Percentiles rank a stretch among this genome's conserved stretches.
These are phyloP conservation scores for Polydrusus tereticollis DNA, from an alignment of 2,888 invertebrate species.

Conservation along the genomic window DNA sequence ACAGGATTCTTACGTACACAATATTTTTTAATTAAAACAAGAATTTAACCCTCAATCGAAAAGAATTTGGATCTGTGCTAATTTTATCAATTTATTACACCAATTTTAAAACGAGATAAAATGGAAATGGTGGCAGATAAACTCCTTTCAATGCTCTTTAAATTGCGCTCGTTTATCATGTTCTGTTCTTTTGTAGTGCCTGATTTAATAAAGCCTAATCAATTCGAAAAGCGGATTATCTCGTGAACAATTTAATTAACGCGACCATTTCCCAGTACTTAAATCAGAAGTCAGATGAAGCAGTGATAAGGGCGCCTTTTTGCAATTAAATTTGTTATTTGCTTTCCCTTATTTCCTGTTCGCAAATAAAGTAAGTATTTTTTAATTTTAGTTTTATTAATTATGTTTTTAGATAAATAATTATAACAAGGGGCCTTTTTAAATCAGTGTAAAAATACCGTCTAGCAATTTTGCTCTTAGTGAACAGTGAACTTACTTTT, in stretches of 20 bases:
- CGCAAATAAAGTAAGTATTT: neutral
- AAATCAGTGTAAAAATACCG: too few species aligned
- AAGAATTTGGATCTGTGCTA: too few species aligned
- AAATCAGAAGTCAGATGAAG: slow-evolving; percentile 14
- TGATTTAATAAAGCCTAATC: slow-evolving; percentile 20
- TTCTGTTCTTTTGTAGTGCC: slow-evolving; percentile 18
- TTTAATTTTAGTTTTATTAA: neutral
- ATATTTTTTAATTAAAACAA: too few species aligned
- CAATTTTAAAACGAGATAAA: neutral
- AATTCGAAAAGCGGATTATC: slow-evolving; percentile 19
- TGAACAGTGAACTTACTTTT: too few species aligned
- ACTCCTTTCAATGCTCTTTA: slow-evolving; percentile 5
- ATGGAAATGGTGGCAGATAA: slow-evolving; percentile 5
- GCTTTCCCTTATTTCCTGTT: slow-evolving; percentile 1
- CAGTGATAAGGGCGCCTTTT: slow-evolving; percentile 15
- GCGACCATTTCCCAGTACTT: slow-evolving; percentile 18
- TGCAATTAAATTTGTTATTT: slow-evolving; percentile 18
- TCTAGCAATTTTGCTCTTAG: too few species aligned
- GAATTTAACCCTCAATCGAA: too few species aligned
- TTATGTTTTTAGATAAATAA: too few species aligned
- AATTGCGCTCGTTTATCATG: slow-evolving; percentile 7
- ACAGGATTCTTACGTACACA: too few species aligned
- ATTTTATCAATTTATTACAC: neutral
- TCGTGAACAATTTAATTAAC: slow-evolving; percentile 21
- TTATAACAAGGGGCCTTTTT: too few species aligned